phyloP scores from a whole-genome alignment of 2,797 vertebrate species.

The Lepidocolaptes lacrymiger region DNA sequence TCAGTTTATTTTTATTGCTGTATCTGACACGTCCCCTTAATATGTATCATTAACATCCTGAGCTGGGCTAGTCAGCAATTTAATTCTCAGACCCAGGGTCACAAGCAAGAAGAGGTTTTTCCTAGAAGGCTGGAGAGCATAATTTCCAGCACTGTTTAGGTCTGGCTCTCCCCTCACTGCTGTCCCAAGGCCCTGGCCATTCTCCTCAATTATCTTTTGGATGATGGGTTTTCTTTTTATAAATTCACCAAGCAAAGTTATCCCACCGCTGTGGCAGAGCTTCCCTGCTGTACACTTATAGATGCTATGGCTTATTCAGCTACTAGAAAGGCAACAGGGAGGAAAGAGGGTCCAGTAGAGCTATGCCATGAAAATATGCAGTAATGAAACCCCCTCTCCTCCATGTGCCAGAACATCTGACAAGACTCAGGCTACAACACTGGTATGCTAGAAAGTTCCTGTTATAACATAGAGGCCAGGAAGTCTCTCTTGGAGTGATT shows the following conservation, averaged over 20 bases:
- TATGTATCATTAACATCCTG: conserved; percentile 29
- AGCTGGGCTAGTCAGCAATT: conserved; percentile 30
- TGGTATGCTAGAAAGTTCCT: rapidly evolving
- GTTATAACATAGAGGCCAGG: rapidly evolving
- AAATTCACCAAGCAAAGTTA: not conserved
- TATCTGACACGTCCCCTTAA: conserved; percentile 53
- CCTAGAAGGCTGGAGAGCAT: not conserved
- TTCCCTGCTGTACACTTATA: not conserved
- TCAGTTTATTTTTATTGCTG: conserved; percentile 59
- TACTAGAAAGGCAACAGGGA: not conserved
- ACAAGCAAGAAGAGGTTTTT: not conserved
- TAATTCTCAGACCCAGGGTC: conserved; percentile 20
- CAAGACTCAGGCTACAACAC: not conserved
- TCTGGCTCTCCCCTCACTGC: not conserved
- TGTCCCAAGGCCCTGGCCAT: not conserved
- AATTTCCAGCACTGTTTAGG: not conserved
- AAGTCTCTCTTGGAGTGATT: not conserved
- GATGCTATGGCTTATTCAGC: not conserved
- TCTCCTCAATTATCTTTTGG: not conserved
- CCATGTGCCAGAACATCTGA: not conserved
- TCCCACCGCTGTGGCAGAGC: not conserved
- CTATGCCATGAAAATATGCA: rapidly evolving
- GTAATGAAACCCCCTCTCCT: not conserved
- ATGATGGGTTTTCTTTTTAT: not conserved
- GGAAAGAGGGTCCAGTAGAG: not conserved